Evolutionary conservation across 2,888 invertebrate genomes (phyloP), one percentile per base, ranked within the genome.

Genomic region (Kryphioiulus occultus): DNA sequence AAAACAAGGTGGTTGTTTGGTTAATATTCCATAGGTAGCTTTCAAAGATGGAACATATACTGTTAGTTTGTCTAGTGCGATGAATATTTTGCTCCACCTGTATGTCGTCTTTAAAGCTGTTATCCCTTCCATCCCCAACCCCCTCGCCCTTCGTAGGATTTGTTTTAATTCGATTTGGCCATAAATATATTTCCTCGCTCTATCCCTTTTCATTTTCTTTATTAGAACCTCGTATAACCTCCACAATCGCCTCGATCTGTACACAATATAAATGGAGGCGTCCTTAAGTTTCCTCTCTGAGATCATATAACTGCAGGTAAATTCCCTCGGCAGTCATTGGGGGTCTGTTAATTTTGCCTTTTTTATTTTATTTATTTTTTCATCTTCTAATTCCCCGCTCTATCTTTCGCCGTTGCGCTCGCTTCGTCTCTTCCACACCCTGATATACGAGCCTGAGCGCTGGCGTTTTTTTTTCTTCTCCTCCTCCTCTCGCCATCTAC

Each of bases 261-360:
- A 59, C 59, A 83, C 83, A 83, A 83, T 83, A 39, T 83, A 32
- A 35, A 83, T 83, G 83, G 32, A 83, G 15, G 30, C 26, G 35
- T 39, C 39, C 26, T 53, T 86, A 47, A 32, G 59, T 26, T 44
- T 86, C 26, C 32, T 86, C 53, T 86, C 26, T 26, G 30, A 86
- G 86, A 86, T 86, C 86, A 86, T 86, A 86, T 86, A 86, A 86
- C 42, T 42, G 86, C 86, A 86, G 86, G 86, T 86, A 86, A 30
- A 86, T 86, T 86, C 86, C 86, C 86, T 32, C 53, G 86, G 35
- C 59, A 47, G 59, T 53, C 86, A 86, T 86, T 86, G 42, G 19
- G 86, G 86, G 44, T 86, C 86, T 86, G 86, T 86, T 86, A 86
- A 86, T 86, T 86, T 86, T 53, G 86, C 89, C 87, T 89, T 89